Evolutionary conservation across 2,113 vertebrate species (phyloP).

Genomic region (Syngnathus scovelli): DNA sequence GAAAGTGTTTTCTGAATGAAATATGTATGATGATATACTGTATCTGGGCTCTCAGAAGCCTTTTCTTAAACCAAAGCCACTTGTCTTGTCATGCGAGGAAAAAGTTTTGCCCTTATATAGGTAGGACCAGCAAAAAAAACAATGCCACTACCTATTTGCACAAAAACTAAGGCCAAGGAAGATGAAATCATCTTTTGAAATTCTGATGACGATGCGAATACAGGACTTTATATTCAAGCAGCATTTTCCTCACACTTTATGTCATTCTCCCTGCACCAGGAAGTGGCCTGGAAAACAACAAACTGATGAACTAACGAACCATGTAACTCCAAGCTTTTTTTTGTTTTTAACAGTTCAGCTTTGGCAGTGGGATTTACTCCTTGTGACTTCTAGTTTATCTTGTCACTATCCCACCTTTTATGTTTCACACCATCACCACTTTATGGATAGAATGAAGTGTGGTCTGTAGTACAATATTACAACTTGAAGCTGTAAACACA

Average conservation of each 20-base stretch:
- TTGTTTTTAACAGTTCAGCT: no score
- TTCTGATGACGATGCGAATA: no score
- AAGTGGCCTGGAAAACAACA: no score
- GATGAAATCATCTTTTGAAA: neutral
- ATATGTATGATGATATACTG: slow-evolving; percentile 3
- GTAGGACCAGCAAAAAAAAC: neutral
- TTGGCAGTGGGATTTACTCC: no score
- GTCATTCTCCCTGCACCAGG: no score
- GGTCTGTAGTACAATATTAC: slow-evolving; percentile 6
- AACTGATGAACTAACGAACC: no score
- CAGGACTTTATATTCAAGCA: no score
- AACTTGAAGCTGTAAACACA: neutral
- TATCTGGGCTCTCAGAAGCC: no score
- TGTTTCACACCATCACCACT: slow-evolving; percentile 9
- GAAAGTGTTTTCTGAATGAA: slow-evolving; percentile 20
- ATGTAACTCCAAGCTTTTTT: no score
- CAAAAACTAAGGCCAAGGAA: neutral
- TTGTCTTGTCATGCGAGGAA: neutral
- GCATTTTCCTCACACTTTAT: no score
- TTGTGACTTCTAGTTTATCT: slow-evolving; percentile 12
- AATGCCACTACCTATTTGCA: neutral
- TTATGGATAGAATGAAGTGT: slow-evolving; percentile 11
- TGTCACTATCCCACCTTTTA: slow-evolving; percentile 12
- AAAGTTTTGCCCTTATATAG: neutral
- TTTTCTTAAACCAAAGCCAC: neutral